Evolutionary conservation across 1,140 invertebrate species (phyloP).

Genomic region (Drosophila tristis): DNA sequence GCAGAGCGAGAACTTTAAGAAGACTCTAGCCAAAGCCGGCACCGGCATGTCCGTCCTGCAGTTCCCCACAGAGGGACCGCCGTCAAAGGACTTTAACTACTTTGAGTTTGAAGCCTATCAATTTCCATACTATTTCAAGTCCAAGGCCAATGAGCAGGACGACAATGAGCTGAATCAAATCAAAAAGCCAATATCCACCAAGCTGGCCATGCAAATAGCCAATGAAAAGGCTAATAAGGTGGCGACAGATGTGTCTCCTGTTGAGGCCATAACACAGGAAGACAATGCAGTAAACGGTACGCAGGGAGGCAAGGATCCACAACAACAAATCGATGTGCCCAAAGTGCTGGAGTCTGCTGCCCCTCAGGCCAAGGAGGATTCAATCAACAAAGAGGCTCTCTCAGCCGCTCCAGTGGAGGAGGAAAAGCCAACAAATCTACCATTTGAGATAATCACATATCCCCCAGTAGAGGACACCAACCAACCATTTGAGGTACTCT

Average conservation of each 20-base stretch:
- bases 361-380: no score
- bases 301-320: background rate
- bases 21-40: constrained; percentile 85
- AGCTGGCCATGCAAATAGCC: no score
- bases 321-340: background rate
- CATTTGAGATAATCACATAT: no score
- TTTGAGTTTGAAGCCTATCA: constrained; percentile 58
- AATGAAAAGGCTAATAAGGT: background rate
- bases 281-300: no score
- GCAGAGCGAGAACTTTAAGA: constrained; percentile 86
- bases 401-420: no score
- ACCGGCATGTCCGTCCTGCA: constrained; percentile 85
- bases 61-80: constrained; percentile 77
- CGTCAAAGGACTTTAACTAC: constrained; percentile 48
- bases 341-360: background rate
- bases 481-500: no score
- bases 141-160: constrained; percentile 1
- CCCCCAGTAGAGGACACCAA: no score
- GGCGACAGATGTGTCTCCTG: background rate
- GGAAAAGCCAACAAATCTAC: no score
- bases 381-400: no score
- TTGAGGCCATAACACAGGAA: background rate
- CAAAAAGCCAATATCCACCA: constrained; percentile 8
- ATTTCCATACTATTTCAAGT: constrained; percentile 46
- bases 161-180: constrained; percentile 28